Evolutionary conservation across 1,140 invertebrate genomes (phyloP).

Genomic region (Euglossa dilemma): DNA sequence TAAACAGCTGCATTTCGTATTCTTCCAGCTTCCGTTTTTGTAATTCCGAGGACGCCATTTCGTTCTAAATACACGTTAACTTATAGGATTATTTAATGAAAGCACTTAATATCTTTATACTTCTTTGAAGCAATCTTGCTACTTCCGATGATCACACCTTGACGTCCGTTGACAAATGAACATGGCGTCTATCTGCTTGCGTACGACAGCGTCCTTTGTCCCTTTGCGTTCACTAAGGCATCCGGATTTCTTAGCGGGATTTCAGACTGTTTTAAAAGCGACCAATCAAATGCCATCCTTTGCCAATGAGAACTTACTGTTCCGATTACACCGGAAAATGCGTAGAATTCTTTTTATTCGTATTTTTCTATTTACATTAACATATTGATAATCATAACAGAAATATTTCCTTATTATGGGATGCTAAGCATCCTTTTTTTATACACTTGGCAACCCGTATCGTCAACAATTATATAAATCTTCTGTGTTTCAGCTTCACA

Average conservation of each 20-base stretch:
- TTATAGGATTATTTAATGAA: neutral
- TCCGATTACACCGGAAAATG: conserved; percentile 2
- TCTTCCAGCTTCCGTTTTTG: conserved; percentile 73
- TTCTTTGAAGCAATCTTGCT: conserved; percentile 33
- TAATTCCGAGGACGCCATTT: conserved; percentile 63
- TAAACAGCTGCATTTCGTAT: conserved; percentile 79
- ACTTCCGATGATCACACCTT: conserved; percentile 57
- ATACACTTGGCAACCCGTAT: neutral
- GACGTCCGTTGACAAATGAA: conserved; percentile 74
- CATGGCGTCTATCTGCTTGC: conserved; percentile 70
- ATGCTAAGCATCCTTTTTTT: neutral
- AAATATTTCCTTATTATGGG: conserved; percentile 14
- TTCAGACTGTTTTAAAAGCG: neutral
- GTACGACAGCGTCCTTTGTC: conserved; percentile 70
- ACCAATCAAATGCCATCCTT: conserved; percentile 8
- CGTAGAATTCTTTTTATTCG: neutral
- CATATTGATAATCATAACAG: too few relatives aligned
- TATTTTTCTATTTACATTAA: neutral
- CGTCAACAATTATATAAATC: neutral
- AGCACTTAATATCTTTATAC: conserved; percentile 28
- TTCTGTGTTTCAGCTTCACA: neutral
- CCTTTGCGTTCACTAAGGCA: conserved; percentile 59
- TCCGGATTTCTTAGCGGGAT: conserved; percentile 28
- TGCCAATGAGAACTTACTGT: neutral
- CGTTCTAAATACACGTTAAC: conserved; percentile 24